phyloP scores from a whole-genome alignment of 1,140 invertebrate genomes.

The Saccostrea echinata region DNA sequence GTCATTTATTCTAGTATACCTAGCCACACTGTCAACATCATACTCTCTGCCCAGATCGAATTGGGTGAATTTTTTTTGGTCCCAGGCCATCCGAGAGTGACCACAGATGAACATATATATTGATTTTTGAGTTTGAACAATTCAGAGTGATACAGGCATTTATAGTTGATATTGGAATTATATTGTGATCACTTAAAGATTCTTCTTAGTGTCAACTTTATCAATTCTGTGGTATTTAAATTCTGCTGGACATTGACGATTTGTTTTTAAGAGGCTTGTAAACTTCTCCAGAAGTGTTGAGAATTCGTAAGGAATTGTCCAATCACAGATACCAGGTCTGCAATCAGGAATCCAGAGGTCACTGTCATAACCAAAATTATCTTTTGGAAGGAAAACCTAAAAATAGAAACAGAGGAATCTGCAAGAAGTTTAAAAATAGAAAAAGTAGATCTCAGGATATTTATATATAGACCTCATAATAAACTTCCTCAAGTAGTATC shows the following conservation, averaged over 20 bases:
- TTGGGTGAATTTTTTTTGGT: neutral
- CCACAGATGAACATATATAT: neutral
- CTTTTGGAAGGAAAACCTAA: constrained; percentile 13
- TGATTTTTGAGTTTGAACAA: constrained; percentile 21
- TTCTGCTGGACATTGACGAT: constrained; percentile 27
- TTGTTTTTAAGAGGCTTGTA: constrained; percentile 17
- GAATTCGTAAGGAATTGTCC: neutral
- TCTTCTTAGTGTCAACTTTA: neutral
- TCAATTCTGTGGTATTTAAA: constrained; percentile 24
- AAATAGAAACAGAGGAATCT: constrained; percentile 17
- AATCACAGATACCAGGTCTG: constrained; percentile 10
- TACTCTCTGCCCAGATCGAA: neutral
- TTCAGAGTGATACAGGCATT: neutral
- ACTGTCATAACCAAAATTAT: neutral
- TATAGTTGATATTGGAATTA: constrained; percentile 14
- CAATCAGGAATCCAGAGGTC: neutral
- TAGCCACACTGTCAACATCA: constrained; percentile 1
- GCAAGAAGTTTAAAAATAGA: constrained; percentile 14
- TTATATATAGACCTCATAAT: neutral
- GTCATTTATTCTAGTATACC: neutral
- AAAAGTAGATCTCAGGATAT: neutral
- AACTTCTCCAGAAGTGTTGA: neutral
- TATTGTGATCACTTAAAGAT: neutral
- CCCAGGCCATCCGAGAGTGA: neutral
- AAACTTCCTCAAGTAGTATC: neutral